Evolutionary conservation across 2,113 vertebrate genomes (phyloP), one percentile per base, ranked within the genome.

Genomic region (Dicerorhinus sumatrensis): DNA sequence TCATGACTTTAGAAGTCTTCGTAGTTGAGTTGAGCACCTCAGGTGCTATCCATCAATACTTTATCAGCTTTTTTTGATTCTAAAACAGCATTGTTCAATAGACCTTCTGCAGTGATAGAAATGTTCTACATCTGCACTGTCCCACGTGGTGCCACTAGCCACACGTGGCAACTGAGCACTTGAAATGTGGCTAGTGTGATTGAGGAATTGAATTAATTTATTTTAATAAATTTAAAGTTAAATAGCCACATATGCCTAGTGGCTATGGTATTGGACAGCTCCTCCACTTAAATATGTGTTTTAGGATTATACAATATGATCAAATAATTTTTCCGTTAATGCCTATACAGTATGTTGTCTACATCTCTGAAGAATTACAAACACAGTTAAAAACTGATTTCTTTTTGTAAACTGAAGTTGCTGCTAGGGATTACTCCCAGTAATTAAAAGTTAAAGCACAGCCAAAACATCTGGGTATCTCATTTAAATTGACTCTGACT

Each of bases 171-270:
- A 77, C 20, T 23, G 33, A 91, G 20, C 46, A 39, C 14, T 25
- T 70, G n/a, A 97, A 84, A 54, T 31, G 39, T 23, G 9, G 56
- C 33, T 65, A 76, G 0, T 36, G 10, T 86, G 82, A n/a, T 2
- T 18, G 54, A 67, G 31, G 8, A 56, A 77, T 9, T 54, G 27
- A 81, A 69, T 58, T 63, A 81, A 69, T 58, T 63, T 27, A 84
- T 69, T 79, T 77, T 69, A 62, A 73, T 94, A 51, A 18, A 60
- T 63, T 94, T 94, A 63, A 42, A 89, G 73, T 73, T 76, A 70
- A 89, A 89, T 20, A 39, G 18, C 8, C 48, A 89, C 76, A 42
- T 48, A 76, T n/a, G 20, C 29, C 70, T 89, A 25, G 76, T 73
- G 77, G 69, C 10, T 88, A 33, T 1, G 0, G 21, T 48, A 29